These are phyloP conservation scores for Drosophila leonis DNA, from an alignment of 2,888 invertebrate species.

Conservation along the genomic window DNA sequence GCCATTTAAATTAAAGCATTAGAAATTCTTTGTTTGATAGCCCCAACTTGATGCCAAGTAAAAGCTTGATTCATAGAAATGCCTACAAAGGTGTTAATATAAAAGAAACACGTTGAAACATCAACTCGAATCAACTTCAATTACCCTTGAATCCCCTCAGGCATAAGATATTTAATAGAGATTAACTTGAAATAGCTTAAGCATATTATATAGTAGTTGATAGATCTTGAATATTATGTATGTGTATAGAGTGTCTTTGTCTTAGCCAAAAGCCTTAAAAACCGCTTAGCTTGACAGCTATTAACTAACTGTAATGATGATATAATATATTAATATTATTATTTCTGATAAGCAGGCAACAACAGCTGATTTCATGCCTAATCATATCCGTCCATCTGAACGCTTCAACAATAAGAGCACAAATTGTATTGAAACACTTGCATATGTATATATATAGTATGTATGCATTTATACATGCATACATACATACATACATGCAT, in stretches of 20 bases:
- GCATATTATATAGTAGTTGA: not conserved
- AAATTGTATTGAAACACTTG: too few species aligned
- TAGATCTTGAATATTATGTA: too few species aligned
- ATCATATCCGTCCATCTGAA: not conserved
- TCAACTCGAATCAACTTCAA: not conserved
- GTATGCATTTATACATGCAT: not conserved
- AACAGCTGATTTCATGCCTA: conserved; percentile 2
- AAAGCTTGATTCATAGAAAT: not conserved
- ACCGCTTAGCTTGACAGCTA: not conserved
- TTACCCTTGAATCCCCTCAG: not conserved
- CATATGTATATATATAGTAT: not conserved
- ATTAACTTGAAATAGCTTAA: not conserved
- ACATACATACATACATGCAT: not conserved
- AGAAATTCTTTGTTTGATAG: not conserved
- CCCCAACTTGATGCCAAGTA: not conserved
- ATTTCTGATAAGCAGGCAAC: not conserved
- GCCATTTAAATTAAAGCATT: not conserved
- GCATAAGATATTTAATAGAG: not conserved
- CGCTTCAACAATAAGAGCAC: not conserved
- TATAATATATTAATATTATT: not conserved
- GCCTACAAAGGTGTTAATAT: conserved; percentile 5
- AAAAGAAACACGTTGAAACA: not conserved
- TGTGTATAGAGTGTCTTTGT: not conserved
- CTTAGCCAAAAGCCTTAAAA: not conserved
- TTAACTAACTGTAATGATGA: not conserved